These are phyloP conservation scores for Lasioglossum calceatum DNA, from an alignment of 2,888 invertebrate genomes.

Conservation along the genomic window DNA sequence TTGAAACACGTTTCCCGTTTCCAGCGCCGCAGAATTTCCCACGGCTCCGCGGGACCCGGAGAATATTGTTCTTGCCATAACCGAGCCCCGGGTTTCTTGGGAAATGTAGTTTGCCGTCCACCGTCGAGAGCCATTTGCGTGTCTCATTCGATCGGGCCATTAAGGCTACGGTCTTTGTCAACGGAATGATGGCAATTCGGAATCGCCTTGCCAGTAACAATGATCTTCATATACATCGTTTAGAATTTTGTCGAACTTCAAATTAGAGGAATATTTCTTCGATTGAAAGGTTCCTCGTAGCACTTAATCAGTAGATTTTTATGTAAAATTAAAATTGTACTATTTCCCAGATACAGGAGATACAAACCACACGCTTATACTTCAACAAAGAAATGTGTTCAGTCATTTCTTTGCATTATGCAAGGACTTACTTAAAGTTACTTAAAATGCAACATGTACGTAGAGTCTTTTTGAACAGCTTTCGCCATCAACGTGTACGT, in stretches of 20 bases:
- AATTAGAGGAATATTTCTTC: not conserved
- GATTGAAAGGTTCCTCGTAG: not conserved
- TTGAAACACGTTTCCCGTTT: constrained; percentile 2
- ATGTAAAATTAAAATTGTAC: no score
- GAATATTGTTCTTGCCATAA: constrained; percentile 4
- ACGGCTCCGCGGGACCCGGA: not conserved
- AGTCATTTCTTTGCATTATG: no score
- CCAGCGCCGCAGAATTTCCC: not conserved
- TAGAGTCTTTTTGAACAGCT: not conserved
- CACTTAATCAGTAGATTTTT: not conserved
- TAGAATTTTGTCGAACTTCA: not conserved
- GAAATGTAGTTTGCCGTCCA: constrained; percentile 1
- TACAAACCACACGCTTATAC: no score
- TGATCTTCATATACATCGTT: not conserved
- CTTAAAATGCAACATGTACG: not conserved
- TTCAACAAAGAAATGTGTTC: no score
- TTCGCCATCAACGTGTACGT: no score
- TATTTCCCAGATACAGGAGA: no score
- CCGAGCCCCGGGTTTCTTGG: constrained; percentile 4
- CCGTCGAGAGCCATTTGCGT: constrained; percentile 5
- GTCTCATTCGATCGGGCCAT: not conserved
- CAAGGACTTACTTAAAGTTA: no score
- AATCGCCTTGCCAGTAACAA: not conserved
- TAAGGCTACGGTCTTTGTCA: not conserved
- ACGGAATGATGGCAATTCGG: not conserved